Percentiles rank a stretch among this genome's conserved stretches.
Conservation (phyloP, 2,888 invertebrate genomes). For the Drosophila acutilabella region DNA sequence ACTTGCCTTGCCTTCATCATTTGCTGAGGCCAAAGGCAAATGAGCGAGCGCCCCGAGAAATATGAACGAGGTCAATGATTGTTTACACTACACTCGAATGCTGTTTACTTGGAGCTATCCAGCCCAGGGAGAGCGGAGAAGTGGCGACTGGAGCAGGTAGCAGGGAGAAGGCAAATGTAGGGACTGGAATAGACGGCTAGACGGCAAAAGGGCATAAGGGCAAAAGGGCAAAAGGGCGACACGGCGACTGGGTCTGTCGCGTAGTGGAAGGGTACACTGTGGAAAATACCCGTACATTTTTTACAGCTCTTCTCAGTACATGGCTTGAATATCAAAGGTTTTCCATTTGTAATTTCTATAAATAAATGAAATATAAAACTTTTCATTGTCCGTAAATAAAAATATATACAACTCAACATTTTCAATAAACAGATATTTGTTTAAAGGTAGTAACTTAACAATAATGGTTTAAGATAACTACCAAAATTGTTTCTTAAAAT, state of each 20-base stretch:
- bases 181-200: constrained; percentile 10
- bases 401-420: no score
- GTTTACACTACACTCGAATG: constrained; percentile 79
- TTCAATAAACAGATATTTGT: no score
- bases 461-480: no score
- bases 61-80: constrained; percentile 80
- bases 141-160: constrained; percentile 4
- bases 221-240: constrained; percentile 37
- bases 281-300: neutral
- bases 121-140: constrained; percentile 18
- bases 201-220: constrained; percentile 42
- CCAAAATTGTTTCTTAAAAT: no score
- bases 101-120: constrained; percentile 68
- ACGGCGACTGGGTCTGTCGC: constrained; percentile 8
- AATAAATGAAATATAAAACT: no score
- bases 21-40: constrained; percentile 66
- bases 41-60: constrained; percentile 68
- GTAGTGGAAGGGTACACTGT: neutral
- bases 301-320: no score
- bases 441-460: no score
- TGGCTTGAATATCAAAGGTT: no score
- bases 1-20: constrained; percentile 13
- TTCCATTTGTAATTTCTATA: no score
- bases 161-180: constrained; percentile 4
- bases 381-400: no score